These are phyloP conservation scores for Boloria selene DNA, from an alignment of 2,888 invertebrate species.

Conservation along the genomic window DNA sequence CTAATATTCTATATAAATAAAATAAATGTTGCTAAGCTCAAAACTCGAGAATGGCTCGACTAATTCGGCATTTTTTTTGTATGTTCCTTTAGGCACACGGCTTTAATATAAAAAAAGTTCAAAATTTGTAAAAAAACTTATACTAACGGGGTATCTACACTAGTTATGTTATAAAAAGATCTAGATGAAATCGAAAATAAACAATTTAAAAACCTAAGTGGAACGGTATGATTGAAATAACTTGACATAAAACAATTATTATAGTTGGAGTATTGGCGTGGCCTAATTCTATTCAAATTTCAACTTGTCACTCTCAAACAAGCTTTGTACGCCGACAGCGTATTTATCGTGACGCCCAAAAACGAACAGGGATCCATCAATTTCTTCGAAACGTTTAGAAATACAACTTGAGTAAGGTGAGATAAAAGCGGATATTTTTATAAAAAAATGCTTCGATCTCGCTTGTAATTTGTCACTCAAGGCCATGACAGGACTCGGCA, in stretches of 20 bases:
- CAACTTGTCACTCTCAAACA: constrained; percentile 29
- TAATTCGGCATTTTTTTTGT: too few species aligned
- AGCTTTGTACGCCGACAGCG: constrained; percentile 36
- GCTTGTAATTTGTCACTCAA: constrained; percentile 75
- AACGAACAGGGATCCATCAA: constrained; percentile 41
- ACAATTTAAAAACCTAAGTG: too few species aligned
- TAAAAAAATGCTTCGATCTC: constrained; percentile 56
- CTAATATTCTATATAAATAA: too few species aligned
- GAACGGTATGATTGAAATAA: constrained; percentile 12
- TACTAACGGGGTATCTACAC: too few species aligned
- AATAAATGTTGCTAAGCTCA: too few species aligned
- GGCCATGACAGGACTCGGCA: constrained; percentile 63
- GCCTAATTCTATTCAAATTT: constrained; percentile 36
- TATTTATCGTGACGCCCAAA: constrained; percentile 40
- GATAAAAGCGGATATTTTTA: constrained; percentile 47
- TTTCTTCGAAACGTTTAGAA: constrained; percentile 39
- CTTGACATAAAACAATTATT: constrained; percentile 9
- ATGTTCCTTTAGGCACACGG: too few species aligned
- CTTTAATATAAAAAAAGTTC: too few species aligned
- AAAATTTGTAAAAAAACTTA: too few species aligned
- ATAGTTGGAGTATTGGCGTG: constrained; percentile 30
- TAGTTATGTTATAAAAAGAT: too few species aligned
- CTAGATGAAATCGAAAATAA: too few species aligned
- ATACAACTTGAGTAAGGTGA: constrained; percentile 41
- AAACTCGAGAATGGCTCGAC: too few species aligned